A percentile compares a stretch with the other conserved stretches of the same genome.
Evolutionary conservation across 2,797 vertebrate genomes (phyloP).

Genomic region (Potorous gilbertii): DNA sequence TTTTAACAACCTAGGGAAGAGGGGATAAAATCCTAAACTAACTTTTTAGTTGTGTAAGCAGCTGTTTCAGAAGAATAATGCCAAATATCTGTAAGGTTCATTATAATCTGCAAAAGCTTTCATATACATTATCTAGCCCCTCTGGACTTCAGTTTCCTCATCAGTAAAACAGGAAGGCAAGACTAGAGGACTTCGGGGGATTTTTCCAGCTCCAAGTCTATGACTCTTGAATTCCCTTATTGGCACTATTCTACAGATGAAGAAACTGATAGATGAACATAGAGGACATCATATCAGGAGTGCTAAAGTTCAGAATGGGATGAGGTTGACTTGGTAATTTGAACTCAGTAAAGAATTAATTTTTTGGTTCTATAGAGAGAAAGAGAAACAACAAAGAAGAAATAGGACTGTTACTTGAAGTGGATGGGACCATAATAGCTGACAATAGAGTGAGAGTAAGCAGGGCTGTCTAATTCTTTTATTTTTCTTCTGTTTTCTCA

Average conservation of each 20-base stretch:
- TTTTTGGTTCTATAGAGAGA: background rate
- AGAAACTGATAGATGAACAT: background rate
- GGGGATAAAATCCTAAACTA: background rate
- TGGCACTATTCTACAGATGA: background rate
- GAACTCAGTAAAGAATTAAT: background rate
- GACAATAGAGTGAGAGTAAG: background rate
- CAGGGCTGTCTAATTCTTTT: background rate
- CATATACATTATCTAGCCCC: background rate
- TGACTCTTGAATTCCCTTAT: background rate
- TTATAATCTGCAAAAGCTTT: background rate
- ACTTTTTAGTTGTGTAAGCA: background rate
- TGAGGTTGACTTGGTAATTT: background rate
- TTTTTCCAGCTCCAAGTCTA: background rate
- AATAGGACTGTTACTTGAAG: background rate
- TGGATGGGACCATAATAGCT: background rate
- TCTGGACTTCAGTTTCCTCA: background rate
- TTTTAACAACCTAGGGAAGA: background rate
- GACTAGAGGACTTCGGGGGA: background rate
- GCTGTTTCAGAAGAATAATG: background rate
- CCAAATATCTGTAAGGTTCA: background rate
- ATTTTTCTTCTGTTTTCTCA: background rate
- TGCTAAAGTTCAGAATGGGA: background rate
- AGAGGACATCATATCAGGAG: background rate
- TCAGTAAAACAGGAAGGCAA: background rate
- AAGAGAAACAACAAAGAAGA: background rate